These are phyloP conservation scores for Aleiodes leptofemur DNA, from an alignment of 2,888 invertebrate genomes.

Conservation along the genomic window DNA sequence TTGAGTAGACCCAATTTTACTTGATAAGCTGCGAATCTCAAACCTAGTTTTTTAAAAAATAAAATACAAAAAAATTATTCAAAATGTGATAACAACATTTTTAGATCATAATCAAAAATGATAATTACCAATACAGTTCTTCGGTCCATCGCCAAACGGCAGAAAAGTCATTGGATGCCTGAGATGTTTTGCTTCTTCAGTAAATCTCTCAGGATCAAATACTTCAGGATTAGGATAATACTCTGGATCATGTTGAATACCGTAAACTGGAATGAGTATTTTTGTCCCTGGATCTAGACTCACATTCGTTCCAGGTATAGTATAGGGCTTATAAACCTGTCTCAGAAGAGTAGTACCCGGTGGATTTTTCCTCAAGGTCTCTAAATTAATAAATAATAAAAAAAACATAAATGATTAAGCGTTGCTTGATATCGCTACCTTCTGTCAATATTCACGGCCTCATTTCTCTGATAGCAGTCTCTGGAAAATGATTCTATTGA, in stretches of 20 bases:
- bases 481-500: too few relatives aligned
- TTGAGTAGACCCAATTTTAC: too few relatives aligned
- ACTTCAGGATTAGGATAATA: constrained; percentile 59
- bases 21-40: too few relatives aligned
- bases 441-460: too few relatives aligned
- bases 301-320: constrained; percentile 46
- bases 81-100: too few relatives aligned
- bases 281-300: constrained; percentile 45
- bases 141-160: constrained; percentile 68
- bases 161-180: constrained; percentile 61
- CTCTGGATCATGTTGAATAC: constrained; percentile 48
- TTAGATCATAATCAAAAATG: too few relatives aligned
- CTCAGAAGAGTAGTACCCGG: too few relatives aligned
- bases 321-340: constrained; percentile 49
- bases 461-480: too few relatives aligned
- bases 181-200: constrained; percentile 51
- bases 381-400: too few relatives aligned
- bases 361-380: constrained; percentile 74
- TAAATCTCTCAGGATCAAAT: constrained; percentile 65
- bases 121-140: constrained; percentile 67
- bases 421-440: too few relatives aligned
- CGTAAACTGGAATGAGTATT: constrained; percentile 44
- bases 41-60: too few relatives aligned
- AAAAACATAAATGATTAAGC: too few relatives aligned
- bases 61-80: background rate